These are phyloP conservation scores for Orchestes rusci DNA, from an alignment of 2,888 invertebrate genomes.

Conservation along the genomic window DNA sequence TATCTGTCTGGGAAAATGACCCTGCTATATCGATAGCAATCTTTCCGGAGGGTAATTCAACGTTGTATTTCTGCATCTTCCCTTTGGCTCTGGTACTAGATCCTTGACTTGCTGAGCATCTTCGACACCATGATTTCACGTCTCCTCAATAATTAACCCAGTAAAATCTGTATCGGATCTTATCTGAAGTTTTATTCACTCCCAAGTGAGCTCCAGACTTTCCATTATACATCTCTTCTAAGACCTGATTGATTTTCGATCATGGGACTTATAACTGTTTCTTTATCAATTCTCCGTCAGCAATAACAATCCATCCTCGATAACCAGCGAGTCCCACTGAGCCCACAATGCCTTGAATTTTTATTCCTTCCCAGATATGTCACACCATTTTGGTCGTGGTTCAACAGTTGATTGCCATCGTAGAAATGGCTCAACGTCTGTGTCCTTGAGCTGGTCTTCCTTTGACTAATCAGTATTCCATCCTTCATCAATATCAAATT, in stretches of 20 bases:
- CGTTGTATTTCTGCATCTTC: neutral
- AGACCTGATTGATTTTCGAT: neutral
- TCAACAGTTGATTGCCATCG: too few relatives aligned
- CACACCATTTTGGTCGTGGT: neutral
- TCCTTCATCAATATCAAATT: neutral
- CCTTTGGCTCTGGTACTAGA: neutral
- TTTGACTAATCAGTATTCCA: neutral
- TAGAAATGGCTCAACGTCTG: neutral
- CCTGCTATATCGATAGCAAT: too few relatives aligned
- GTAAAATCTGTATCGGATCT: neutral
- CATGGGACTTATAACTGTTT: neutral
- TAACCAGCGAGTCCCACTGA: neutral
- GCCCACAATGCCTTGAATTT: neutral
- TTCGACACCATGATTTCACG: constrained; percentile 2
- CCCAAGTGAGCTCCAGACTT: neutral
- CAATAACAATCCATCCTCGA: neutral
- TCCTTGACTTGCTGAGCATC: constrained; percentile 1
- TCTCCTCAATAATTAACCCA: neutral
- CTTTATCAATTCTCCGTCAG: neutral
- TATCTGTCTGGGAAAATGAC: neutral
- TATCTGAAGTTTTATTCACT: constrained; percentile 1
- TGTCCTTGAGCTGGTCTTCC: neutral
- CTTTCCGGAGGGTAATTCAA: neutral
- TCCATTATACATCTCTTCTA: neutral
- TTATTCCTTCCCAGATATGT: too few relatives aligned